A percentile compares a stretch with the other conserved stretches of the same genome.
Conservation (phyloP, 2,113 vertebrate species). For the Pollimyrus isidori region DNA sequence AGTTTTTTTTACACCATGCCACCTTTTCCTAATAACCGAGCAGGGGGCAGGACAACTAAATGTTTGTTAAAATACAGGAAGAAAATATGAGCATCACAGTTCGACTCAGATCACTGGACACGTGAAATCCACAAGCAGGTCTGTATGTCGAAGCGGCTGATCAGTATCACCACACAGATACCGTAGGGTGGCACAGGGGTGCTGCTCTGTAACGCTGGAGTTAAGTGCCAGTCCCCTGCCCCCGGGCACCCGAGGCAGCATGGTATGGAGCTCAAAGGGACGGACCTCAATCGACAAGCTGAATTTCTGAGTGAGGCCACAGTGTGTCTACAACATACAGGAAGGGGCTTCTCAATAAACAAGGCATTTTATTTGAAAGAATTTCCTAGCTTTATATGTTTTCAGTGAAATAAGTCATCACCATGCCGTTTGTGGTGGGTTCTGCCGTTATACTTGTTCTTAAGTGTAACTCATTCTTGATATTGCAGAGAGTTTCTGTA, state of each 20-base stretch:
- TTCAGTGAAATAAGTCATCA: not conserved
- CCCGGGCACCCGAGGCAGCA: not conserved
- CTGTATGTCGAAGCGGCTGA: not conserved
- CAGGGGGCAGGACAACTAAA: not conserved
- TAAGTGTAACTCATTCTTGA: not conserved
- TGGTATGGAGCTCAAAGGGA: not conserved
- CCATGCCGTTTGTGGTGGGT: not conserved
- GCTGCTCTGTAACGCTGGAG: not conserved
- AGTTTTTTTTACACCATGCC: not conserved
- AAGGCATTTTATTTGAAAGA: not conserved
- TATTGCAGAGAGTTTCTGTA: not conserved
- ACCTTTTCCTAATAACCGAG: not conserved
- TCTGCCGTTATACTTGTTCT: not conserved
- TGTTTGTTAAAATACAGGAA: not conserved
- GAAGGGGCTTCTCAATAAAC: not conserved
- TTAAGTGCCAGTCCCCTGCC: not conserved
- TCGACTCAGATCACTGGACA: not conserved
- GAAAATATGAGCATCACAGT: not conserved
- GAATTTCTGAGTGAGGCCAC: not conserved
- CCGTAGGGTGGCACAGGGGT: not conserved
- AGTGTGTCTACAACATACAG: not conserved
- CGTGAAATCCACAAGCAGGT: not conserved
- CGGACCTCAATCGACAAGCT: not conserved
- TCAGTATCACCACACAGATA: not conserved
- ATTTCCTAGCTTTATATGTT: not conserved